Evolutionary conservation across 2,113 vertebrate genomes (phyloP).

Genomic region (Nanorana parkeri): DNA sequence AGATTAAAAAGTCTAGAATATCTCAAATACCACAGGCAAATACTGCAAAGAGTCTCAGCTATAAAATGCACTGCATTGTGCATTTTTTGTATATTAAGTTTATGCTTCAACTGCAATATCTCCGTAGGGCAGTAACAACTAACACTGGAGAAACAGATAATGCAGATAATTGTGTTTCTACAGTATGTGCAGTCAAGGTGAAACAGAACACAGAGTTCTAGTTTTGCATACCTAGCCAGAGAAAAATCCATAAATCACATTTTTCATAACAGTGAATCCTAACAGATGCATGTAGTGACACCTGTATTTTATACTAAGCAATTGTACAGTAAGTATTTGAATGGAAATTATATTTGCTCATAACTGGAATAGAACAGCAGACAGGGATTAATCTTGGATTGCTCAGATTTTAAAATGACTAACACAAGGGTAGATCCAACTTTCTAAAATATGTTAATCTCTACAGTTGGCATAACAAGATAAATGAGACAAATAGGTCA

Average conservation of each 20-base stretch:
- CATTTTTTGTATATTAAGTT: conserved; percentile 15
- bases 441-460: too few species aligned
- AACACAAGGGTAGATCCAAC: too few species aligned
- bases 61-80: background rate
- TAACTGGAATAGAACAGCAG: background rate
- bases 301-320: conserved; percentile 4
- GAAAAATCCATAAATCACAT: conserved; percentile 48
- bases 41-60: background rate
- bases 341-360: conserved; percentile 10
- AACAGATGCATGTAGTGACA: conserved; percentile 42
- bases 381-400: too few species aligned
- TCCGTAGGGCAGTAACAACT: conserved; percentile 24
- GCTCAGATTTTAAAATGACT: too few species aligned
- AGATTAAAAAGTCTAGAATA: background rate
- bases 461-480: too few species aligned
- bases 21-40: background rate
- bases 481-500: too few species aligned
- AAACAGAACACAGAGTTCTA: conserved; percentile 54
- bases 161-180: conserved; percentile 21
- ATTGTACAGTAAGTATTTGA: conserved; percentile 1
- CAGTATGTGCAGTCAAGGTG: conserved; percentile 46
- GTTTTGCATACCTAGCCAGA: conserved; percentile 46
- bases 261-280: conserved; percentile 33
- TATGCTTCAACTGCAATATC: conserved; percentile 17
- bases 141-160: conserved; percentile 16